Evolutionary conservation across 2,888 invertebrate species (phyloP).

Genomic region (Ethmia dodecea): DNA sequence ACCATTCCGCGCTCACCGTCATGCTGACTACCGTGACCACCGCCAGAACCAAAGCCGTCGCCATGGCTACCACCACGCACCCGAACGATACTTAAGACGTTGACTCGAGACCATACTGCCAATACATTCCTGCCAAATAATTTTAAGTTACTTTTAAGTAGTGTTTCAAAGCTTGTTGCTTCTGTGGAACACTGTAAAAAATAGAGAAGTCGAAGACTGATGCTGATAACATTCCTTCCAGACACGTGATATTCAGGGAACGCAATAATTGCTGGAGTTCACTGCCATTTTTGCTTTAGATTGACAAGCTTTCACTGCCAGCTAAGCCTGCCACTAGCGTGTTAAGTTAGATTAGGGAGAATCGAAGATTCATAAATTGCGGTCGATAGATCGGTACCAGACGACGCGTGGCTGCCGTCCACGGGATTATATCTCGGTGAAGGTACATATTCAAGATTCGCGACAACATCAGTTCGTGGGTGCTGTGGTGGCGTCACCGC

Average conservation of each 20-base stretch:
- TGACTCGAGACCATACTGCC: constrained; percentile 42
- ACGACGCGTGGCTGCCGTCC: constrained; percentile 31
- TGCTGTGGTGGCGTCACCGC: constrained; percentile 72
- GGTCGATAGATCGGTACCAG: constrained; percentile 22
- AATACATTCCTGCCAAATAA: constrained; percentile 43
- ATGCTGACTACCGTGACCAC: constrained; percentile 43
- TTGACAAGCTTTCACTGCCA: constrained; percentile 49
- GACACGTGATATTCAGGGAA: constrained; percentile 21
- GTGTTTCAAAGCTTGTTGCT: constrained; percentile 51
- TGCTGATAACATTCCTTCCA: constrained; percentile 20
- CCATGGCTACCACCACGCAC: constrained; percentile 41
- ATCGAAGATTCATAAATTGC: constrained; percentile 21
- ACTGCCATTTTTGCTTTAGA: constrained; percentile 46
- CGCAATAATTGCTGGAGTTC: constrained; percentile 42
- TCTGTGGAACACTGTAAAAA: constrained; percentile 28
- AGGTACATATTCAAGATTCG: constrained; percentile 59
- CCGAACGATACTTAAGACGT: constrained; percentile 43
- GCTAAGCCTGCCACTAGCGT: constrained; percentile 46
- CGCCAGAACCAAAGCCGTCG: constrained; percentile 31
- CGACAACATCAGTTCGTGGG: constrained; percentile 70
- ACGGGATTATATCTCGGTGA: constrained; percentile 23
- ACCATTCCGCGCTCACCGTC: constrained; percentile 53
- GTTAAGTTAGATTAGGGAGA: constrained; percentile 38
- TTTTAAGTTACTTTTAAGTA: constrained; percentile 38
- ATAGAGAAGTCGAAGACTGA: constrained; percentile 37